A percentile compares a stretch with the other conserved stretches of the same genome.
phyloP scores from a whole-genome alignment of 1,140 invertebrate genomes.

The Ceratina calcarata region DNA sequence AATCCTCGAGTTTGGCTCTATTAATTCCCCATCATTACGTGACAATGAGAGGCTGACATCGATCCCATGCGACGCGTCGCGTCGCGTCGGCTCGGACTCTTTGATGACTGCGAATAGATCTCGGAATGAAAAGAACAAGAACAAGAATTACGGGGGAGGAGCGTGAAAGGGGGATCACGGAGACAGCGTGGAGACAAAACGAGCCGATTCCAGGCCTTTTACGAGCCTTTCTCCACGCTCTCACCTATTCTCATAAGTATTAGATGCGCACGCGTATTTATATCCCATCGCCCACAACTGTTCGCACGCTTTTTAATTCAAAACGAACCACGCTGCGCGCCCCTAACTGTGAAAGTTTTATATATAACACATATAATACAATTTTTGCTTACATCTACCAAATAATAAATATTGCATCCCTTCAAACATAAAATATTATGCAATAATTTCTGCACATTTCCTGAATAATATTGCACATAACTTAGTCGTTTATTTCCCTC shows the following conservation, averaged over 20 bases:
- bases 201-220: constrained; percentile 73
- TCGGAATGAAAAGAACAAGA: not conserved
- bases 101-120: constrained; percentile 61
- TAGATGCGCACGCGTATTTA: too few species aligned
- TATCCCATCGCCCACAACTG: too few species aligned
- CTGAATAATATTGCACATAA: too few species aligned
- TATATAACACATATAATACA: too few species aligned
- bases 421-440: too few species aligned
- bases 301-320: too few species aligned
- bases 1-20: constrained; percentile 4
- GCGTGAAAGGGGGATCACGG: constrained; percentile 28
- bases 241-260: constrained; percentile 35
- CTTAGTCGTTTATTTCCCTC: too few species aligned
- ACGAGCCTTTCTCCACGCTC: constrained; percentile 74
- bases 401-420: too few species aligned
- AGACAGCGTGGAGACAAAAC: constrained; percentile 76
- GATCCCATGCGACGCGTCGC: constrained; percentile 40
- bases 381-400: too few species aligned
- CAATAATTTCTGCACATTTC: too few species aligned
- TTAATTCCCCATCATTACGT: constrained; percentile 56
- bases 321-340: too few species aligned
- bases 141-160: not conserved
- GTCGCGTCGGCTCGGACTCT: constrained; percentile 48
- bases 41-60: constrained; percentile 43
- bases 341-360: too few species aligned